Evolutionary conservation across 2,888 invertebrate species (phyloP).

Genomic region (Heliconius charithonia): DNA sequence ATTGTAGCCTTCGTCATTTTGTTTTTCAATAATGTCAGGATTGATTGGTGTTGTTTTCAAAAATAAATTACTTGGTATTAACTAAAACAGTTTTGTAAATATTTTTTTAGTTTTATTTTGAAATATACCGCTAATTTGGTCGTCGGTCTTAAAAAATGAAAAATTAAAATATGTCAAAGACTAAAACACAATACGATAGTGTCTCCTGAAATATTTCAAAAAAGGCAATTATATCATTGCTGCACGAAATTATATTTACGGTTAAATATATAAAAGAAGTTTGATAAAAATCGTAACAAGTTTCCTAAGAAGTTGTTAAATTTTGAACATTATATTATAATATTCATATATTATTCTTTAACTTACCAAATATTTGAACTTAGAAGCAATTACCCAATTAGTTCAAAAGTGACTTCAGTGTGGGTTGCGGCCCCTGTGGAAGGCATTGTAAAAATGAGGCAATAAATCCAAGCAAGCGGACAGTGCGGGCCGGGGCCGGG

Average conservation of each 20-base stretch:
- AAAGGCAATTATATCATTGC: too few relatives aligned
- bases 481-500: slow-evolving; percentile 54
- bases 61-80: not conserved
- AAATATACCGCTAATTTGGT: too few relatives aligned
- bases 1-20: not conserved
- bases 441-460: slow-evolving; percentile 77
- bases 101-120: too few relatives aligned
- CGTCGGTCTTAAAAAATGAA: too few relatives aligned
- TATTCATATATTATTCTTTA: too few relatives aligned
- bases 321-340: too few relatives aligned
- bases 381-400: slow-evolving; percentile 21
- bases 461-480: slow-evolving; percentile 70
- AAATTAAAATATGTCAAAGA: not conserved
- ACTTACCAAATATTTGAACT: not conserved
- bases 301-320: too few relatives aligned
- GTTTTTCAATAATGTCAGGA: not conserved
- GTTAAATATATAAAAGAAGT: too few relatives aligned
- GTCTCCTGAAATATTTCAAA: not conserved
- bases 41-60: not conserved
- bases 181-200: not conserved
- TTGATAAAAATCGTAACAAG: too few relatives aligned
- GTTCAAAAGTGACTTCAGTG: slow-evolving; percentile 4
- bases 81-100: too few relatives aligned
- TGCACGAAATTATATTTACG: too few relatives aligned
- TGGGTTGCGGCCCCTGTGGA: slow-evolving; percentile 46